Base-by-base conservation (phyloP, 2,888 invertebrate species). In the Philaethria dido region DNA sequence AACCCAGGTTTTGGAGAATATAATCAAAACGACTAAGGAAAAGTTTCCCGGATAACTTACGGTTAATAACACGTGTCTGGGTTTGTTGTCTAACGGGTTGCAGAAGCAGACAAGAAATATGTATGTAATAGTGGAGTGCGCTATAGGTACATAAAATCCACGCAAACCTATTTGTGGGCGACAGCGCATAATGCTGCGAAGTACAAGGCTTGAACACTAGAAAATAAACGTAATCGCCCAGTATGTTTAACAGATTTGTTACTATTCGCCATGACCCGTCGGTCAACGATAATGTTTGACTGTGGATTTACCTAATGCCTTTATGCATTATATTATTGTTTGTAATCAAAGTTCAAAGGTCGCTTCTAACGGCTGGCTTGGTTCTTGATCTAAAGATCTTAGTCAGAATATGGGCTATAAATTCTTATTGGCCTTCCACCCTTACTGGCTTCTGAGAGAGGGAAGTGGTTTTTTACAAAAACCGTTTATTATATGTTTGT, bases 211-310 rank as follows among this genome's bases (percentile, higher is more conserved):
- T 29, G 11, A n/a, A 11, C 29, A 52, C 29, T 29, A 77, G 78
- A 70, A 75, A 33, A 18, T 44, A 13, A 29, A 16, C 42, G n/a
- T 33, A 47, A 45, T 60, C 45, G 13, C n/a, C 20, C 22, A 18
- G 29, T 60, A 18, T 60, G 29, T 60, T 45, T 60, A 60, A 60
- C 45, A 60, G 33, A n/a, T n/a, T 60, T 16, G 44, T 29, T 29
- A 60, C 25, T 59, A 29, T 73, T 79, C 80, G 80, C 71, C 73
- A 72, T 77, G 80, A 82, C 85, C 84, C 71, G 68, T 39, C 73
- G 81, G 82, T 80, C 85, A 84, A 82, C 80, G 80, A 83, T 82
- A 80, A 80, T 77, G 79, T 77, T 78, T 76, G 72, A 78, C 71
- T n/a, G n/a, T 67, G 62, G 60, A 64, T 64, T 70, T 72, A 69